Evolutionary conservation across 2,797 vertebrate species (phyloP), one percentile per base, ranked within the genome.

Genomic region (Manis javanica): DNA sequence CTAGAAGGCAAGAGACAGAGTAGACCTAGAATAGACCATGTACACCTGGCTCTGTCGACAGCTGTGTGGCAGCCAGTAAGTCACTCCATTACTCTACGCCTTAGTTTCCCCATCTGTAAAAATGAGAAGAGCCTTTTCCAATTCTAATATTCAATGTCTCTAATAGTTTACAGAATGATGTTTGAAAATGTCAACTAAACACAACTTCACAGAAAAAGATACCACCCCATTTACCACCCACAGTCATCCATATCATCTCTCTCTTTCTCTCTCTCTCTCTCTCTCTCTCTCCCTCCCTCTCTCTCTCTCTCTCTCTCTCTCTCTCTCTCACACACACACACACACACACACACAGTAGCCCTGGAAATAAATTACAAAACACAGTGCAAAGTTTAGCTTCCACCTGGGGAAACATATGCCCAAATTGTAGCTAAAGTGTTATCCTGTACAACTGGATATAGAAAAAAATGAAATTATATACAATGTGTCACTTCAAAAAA

Each of bases 151-250:
- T 69, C 37, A 69, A 72, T 55, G 75, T 37, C 24, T 85, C n/a
- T 29, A 15, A 59, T 55, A 53, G 49, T 63, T 39, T 75, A 34
- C 4, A 79, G 37, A 53, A 90, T 68, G 12, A 78, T 51, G 63
- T 92, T 90, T 78, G 78, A 92, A 95, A 94, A 86, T 75, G 6
- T 92, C 61, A 90, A 3, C 39, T 57, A 61, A 96, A 87, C 26
- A 91, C 24, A 92, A 49, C 31, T 31, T 84, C 31, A 74, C 49
- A 69, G 23, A 64, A 89, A 82, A 74, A 46, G 8, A 24, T 39
- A 42, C 4, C 15, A 61, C 37, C 63, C 42, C 29, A 34, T 69
- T 64, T 87, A 64, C 39, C n/a, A 90, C 77, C 39, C 77, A 87
- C 42, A 79, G 34, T 31, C 51, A 66, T 34, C 16, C 15, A 13